Base-by-base conservation (phyloP, 2,888 invertebrate genomes). In the Osmoderma eremita region DNA sequence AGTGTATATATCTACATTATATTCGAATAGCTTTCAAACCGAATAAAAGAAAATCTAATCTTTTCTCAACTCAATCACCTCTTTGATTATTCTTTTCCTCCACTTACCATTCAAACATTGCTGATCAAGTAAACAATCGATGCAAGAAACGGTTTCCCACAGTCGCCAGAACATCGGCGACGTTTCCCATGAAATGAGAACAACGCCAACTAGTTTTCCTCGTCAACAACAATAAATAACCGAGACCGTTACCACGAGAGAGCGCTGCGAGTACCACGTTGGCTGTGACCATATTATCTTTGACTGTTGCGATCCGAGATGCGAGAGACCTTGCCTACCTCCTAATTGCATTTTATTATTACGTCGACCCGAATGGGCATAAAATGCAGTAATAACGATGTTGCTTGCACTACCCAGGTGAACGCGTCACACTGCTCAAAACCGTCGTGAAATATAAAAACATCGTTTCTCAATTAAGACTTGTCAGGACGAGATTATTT, bases 41-140 rank as follows among this genome's bases (percentile, higher is more conserved):
- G n/a, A n/a, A n/a, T n/a, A n/a, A n/a, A n/a, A n/a, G n/a, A n/a
- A n/a, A n/a, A n/a, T n/a, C n/a, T n/a, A n/a, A n/a, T n/a, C n/a
- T n/a, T n/a, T n/a, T n/a, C n/a, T n/a, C n/a, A n/a, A n/a, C n/a
- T n/a, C n/a, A n/a, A 30, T 30, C 6, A 30, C 5, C 6, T 6
- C 6, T 30, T 30, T 30, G 10, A 30, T 30, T 30, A 8, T 24
- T 30, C 10, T 30, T 10, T 30, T 8, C 10, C 1, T 30, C 1
- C 30, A 6, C 3, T 24, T 1, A 30, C 6, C 2, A 5, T 30
- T 30, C 1, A 30, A 30, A 30, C 24, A 24, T 24, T 24, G 24
- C 3, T 5, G 24, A 87, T 91, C 72, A 88, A 90, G 13, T 93
- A 93, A 68, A 95, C 95, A 13, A 95, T 95, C 81, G 93, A 93